Percentiles rank a stretch among this genome's conserved stretches.
phyloP scores from a whole-genome alignment of 2,888 invertebrate genomes.

The Platycheirus rosarum region DNA sequence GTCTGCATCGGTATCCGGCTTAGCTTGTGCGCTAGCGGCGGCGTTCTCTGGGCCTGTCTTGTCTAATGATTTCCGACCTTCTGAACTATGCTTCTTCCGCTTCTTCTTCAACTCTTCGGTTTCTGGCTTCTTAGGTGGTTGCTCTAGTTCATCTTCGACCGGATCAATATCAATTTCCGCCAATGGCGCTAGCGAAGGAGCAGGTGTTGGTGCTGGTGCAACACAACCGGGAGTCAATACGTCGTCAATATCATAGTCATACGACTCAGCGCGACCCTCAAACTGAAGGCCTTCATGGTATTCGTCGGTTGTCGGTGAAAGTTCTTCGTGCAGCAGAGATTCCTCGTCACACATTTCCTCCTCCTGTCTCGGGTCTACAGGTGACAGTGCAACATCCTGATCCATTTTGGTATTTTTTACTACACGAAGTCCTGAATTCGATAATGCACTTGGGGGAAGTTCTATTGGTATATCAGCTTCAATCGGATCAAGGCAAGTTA shows the following conservation, averaged over 20 bases:
- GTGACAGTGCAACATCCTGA: constrained; percentile 19
- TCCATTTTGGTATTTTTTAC: constrained; percentile 29
- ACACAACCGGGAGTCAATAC: constrained; percentile 79
- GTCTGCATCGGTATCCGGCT: constrained; percentile 81
- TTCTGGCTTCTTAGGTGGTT: constrained; percentile 58
- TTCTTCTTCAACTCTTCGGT: constrained; percentile 77
- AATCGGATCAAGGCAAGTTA: constrained; percentile 59
- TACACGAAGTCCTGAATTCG: constrained; percentile 32
- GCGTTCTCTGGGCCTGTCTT: constrained; percentile 77
- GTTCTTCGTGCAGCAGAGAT: constrained; percentile 77
- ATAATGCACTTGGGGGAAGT: constrained; percentile 32
- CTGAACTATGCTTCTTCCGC: constrained; percentile 80
- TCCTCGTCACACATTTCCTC: constrained; percentile 66
- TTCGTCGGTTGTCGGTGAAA: constrained; percentile 82
- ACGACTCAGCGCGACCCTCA: constrained; percentile 77
- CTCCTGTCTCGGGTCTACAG: constrained; percentile 44
- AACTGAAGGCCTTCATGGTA: constrained; percentile 81
- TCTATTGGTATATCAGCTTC: constrained; percentile 65
- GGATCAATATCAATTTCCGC: constrained; percentile 88
- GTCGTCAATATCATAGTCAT: constrained; percentile 79
- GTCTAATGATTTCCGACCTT: constrained; percentile 77
- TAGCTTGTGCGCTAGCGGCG: constrained; percentile 31
- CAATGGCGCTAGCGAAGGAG: constrained; percentile 85
- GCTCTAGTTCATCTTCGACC: constrained; percentile 85
- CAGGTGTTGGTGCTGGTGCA: constrained; percentile 81